phyloP scores from a whole-genome alignment of 2,888 invertebrate species.

The Melinopterus prodromus region DNA sequence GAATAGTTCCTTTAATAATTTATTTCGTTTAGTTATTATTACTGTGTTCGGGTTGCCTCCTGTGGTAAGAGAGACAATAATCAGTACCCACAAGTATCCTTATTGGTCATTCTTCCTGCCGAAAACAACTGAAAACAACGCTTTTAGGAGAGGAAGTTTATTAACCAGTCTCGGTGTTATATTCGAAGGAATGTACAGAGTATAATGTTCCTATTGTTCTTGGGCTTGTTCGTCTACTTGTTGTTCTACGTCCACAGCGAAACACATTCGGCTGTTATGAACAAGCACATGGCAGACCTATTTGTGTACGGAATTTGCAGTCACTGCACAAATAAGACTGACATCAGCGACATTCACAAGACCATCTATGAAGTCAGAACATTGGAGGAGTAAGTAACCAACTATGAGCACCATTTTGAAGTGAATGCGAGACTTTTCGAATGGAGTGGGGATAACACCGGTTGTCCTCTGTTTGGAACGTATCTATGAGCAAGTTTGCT shows the following conservation, averaged over 20 bases:
- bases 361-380: not conserved
- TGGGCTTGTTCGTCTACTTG: not conserved
- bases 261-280: slow-evolving; percentile 7
- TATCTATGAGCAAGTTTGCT: no score
- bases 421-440: no score
- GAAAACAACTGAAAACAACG: not conserved
- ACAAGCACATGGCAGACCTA: slow-evolving; percentile 25
- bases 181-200: not conserved
- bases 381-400: slow-evolving; percentile 29
- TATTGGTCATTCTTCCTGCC: not conserved
- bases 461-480: no score
- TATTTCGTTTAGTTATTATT: no score
- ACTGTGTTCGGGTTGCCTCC: no score
- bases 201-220: not conserved
- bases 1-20: no score
- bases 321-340: slow-evolving; percentile 7
- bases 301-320: slow-evolving; percentile 12
- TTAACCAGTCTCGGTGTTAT: not conserved
- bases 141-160: slow-evolving; percentile 17
- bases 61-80: not conserved
- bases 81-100: not conserved
- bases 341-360: slow-evolving; percentile 6
- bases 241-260: slow-evolving; percentile 5
- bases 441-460: no score
- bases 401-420: no score